Percentiles rank a stretch among this genome's conserved stretches.
Conservation (phyloP, 2,797 vertebrate genomes). For the Micrastur ruficollis region DNA sequence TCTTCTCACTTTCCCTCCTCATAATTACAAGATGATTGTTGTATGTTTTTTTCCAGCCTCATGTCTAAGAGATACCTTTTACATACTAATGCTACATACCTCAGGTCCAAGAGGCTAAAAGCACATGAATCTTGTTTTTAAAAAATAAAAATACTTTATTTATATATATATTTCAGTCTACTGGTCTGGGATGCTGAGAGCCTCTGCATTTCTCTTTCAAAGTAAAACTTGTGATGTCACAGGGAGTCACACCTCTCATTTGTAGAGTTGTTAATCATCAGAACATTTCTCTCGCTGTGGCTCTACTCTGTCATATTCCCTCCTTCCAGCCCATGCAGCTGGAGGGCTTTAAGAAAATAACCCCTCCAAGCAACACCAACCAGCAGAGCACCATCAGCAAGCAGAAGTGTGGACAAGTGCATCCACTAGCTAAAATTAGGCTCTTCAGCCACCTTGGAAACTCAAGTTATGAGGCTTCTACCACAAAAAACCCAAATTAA, state of each 20-base stretch:
- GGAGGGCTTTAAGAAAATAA: background rate
- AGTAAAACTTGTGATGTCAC: background rate
- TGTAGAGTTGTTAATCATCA: background rate
- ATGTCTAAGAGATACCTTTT: background rate
- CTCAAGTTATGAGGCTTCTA: too few species aligned
- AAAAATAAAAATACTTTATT: background rate
- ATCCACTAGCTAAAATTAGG: background rate
- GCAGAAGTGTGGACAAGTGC: rapidly evolving
- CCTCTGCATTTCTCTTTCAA: background rate
- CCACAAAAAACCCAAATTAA: background rate
- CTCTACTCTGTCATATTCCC: background rate
- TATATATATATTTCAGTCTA: background rate
- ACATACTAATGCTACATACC: background rate
- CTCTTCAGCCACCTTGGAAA: background rate
- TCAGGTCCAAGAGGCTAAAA: background rate
- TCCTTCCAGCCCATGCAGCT: background rate
- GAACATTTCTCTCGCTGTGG: background rate
- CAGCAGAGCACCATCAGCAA: background rate
- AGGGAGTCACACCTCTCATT: background rate
- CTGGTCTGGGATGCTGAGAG: background rate
- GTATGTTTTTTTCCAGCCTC: background rate
- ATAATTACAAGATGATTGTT: background rate
- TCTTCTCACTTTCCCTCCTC: background rate
- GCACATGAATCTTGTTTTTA: background rate
- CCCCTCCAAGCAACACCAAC: background rate